These are phyloP conservation scores for Stenurella melanura DNA, from an alignment of 2,888 invertebrate species.

Conservation along the genomic window DNA sequence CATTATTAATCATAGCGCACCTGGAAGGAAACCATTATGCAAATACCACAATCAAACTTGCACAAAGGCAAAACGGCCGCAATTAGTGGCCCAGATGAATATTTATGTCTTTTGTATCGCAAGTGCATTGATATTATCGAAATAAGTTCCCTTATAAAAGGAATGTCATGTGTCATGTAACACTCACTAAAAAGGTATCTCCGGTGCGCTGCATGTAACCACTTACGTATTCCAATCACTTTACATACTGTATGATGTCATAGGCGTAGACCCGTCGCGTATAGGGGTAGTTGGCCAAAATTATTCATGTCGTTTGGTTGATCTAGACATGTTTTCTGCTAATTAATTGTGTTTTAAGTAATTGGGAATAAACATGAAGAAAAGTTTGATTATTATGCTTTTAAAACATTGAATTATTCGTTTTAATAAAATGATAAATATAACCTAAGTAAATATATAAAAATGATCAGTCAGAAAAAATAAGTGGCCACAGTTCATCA, in stretches of 20 bases:
- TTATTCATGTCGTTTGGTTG: too few species aligned
- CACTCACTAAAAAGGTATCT: conserved; percentile 26
- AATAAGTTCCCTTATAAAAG: conserved; percentile 25
- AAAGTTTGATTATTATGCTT: too few species aligned
- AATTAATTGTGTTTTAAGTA: too few species aligned
- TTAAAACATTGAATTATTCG: too few species aligned
- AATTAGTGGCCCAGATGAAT: not conserved
- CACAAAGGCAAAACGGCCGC: conserved; percentile 11
- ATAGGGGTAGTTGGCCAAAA: too few species aligned
- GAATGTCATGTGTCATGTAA: conserved; percentile 13
- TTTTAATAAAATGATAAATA: too few species aligned
- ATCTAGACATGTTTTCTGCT: too few species aligned
- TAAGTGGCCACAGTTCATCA: too few species aligned
- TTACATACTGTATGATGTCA: not conserved
- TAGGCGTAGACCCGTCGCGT: not conserved
- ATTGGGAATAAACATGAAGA: too few species aligned
- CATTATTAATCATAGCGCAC: conserved; percentile 14
- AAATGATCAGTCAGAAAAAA: too few species aligned
- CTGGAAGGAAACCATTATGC: conserved; percentile 13
- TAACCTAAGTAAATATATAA: too few species aligned
- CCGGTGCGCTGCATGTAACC: conserved; percentile 9
- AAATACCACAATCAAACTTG: not conserved
- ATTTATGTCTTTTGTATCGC: not conserved
- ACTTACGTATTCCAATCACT: not conserved
- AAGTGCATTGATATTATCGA: not conserved